phyloP scores from a whole-genome alignment of 2,797 vertebrate genomes.

The Halcyon badia region DNA sequence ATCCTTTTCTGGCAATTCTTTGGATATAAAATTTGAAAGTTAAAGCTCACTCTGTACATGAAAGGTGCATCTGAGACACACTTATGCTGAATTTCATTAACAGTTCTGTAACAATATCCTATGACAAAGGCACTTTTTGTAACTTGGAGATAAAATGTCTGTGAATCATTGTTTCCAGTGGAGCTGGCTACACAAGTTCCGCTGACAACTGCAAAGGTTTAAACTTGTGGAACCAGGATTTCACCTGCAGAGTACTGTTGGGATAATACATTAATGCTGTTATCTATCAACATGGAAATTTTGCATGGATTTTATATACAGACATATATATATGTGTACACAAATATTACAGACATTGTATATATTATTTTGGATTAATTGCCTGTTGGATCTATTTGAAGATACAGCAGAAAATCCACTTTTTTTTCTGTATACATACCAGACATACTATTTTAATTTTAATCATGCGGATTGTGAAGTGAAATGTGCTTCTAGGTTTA shows the following conservation, averaged over 20 bases:
- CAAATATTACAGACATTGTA: background rate
- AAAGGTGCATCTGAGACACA: background rate
- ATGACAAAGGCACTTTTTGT: background rate
- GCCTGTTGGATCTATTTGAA: slow-evolving; percentile 17
- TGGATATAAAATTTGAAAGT: background rate
- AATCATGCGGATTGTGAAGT: slow-evolving; percentile 68
- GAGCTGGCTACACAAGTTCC: background rate
- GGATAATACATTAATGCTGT: background rate
- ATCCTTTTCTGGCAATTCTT: background rate
- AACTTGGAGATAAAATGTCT: background rate
- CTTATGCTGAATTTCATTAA: background rate
- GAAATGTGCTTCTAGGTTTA: slow-evolving; percentile 74
- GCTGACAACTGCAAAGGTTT: background rate
- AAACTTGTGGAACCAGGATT: background rate
- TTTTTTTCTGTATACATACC: slow-evolving; percentile 43
- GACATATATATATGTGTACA: background rate
- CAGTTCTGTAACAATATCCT: background rate
- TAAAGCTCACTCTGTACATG: background rate
- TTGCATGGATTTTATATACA: background rate
- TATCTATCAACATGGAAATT: background rate
- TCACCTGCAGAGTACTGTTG: background rate
- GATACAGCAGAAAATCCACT: slow-evolving; percentile 5
- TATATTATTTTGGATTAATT: slow-evolving; percentile 29
- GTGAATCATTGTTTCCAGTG: background rate
- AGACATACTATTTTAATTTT: slow-evolving; percentile 72